These are phyloP conservation scores for Pseudomyrmex dendroicus DNA, from an alignment of 1,140 invertebrate genomes.

Conservation along the genomic window DNA sequence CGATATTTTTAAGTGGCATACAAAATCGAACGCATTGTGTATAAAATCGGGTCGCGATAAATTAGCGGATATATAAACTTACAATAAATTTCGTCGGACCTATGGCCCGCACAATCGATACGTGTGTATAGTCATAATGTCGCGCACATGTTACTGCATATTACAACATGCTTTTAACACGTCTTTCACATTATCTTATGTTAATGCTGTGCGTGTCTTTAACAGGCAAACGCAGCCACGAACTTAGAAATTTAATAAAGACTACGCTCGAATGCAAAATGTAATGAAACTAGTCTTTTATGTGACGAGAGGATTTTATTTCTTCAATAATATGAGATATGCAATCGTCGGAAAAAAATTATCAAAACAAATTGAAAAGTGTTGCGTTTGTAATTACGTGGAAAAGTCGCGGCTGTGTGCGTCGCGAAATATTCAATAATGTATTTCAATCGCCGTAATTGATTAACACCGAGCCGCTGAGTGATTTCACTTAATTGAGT, in stretches of 20 bases:
- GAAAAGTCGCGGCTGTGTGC: neutral
- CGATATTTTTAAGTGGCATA: slow-evolving; percentile 24
- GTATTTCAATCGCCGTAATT: neutral
- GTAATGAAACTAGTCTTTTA: neutral
- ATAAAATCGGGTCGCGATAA: slow-evolving; percentile 43
- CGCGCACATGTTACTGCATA: slow-evolving; percentile 64
- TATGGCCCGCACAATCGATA: slow-evolving; percentile 56
- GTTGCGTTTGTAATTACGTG: neutral
- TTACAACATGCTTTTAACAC: slow-evolving; percentile 58
- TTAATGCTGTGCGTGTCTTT: slow-evolving; percentile 15
- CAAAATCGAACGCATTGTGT: neutral
- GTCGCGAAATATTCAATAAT: slow-evolving; percentile 9
- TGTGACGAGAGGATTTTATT: neutral
- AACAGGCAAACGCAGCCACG: neutral
- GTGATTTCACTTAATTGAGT: slow-evolving; percentile 45
- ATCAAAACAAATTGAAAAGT: neutral
- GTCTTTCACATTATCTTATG: slow-evolving; percentile 37
- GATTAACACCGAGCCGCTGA: slow-evolving; percentile 14
- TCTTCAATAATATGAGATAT: neutral
- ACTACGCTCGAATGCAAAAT: neutral
- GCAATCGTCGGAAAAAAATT: neutral
- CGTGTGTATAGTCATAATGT: slow-evolving; percentile 64
- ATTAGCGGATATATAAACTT: slow-evolving; percentile 61
- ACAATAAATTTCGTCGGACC: slow-evolving; percentile 54
- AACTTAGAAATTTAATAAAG: slow-evolving; percentile 18